phyloP scores from a whole-genome alignment of 2,113 vertebrate genomes.

The Dicaeum eximium region DNA sequence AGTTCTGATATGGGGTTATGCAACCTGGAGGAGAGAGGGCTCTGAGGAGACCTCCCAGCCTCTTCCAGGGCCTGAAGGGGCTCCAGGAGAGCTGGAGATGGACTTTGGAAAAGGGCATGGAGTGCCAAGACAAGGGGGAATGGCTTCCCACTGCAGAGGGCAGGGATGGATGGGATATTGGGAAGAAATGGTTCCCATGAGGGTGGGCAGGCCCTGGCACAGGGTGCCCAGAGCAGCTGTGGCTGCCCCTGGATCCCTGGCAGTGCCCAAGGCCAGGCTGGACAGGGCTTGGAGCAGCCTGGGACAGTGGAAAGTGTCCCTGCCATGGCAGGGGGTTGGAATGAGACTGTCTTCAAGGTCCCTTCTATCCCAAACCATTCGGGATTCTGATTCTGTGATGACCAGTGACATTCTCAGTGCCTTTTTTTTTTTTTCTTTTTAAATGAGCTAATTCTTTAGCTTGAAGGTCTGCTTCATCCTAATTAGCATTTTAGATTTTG shows the following conservation, averaged over 20 bases:
- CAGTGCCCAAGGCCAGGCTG: accelerated
- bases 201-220: neutral
- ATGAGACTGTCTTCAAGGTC: neutral
- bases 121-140: neutral
- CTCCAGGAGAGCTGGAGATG: neutral
- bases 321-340: neutral
- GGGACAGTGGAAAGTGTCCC: accelerated
- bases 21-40: neutral
- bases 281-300: accelerated
- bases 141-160: neutral
- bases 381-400: neutral
- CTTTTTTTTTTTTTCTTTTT: neutral
- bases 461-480: neutral
- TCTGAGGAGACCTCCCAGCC: neutral
- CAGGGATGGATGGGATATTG: accelerated
- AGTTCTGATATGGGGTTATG: accelerated
- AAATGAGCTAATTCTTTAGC: neutral
- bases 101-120: neutral
- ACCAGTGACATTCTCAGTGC: accelerated
- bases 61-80: neutral
- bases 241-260: neutral
- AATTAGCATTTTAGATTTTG: slow-evolving; percentile 41
- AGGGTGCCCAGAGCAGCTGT: neutral
- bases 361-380: neutral
- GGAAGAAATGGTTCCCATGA: accelerated